These are phyloP conservation scores for Dyspetes luteomarginatus DNA, from an alignment of 2,888 invertebrate genomes.

Conservation along the genomic window DNA sequence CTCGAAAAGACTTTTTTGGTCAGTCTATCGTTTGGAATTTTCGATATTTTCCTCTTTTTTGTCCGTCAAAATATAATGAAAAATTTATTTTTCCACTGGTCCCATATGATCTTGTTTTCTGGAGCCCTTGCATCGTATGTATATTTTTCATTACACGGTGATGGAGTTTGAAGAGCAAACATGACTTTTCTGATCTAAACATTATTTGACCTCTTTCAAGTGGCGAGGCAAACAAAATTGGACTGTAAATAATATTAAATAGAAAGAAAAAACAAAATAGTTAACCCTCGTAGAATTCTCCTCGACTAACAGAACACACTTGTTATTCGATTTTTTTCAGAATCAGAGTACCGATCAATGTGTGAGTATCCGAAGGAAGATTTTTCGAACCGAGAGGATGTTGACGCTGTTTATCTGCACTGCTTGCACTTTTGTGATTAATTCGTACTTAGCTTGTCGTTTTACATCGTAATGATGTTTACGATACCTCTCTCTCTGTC, in stretches of 20 bases:
- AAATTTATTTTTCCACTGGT: no score
- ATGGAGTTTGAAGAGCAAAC: constrained; percentile 37
- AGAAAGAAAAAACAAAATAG: neutral
- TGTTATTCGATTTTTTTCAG: constrained; percentile 81
- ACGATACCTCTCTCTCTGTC: no score
- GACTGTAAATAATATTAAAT: neutral
- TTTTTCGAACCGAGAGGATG: constrained; percentile 73
- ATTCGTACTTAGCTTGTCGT: constrained; percentile 28
- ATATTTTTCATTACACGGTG: constrained; percentile 29
- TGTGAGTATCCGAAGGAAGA: constrained; percentile 84
- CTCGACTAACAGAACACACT: constrained; percentile 73
- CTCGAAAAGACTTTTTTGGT: no score
- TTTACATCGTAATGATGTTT: constrained; percentile 24
- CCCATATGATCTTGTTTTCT: neutral
- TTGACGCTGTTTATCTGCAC: constrained; percentile 77
- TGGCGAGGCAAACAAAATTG: neutral
- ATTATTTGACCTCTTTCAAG: neutral
- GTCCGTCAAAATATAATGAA: no score
- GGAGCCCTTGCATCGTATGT: neutral
- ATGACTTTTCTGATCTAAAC: neutral
- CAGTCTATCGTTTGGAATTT: neutral
- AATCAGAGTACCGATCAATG: constrained; percentile 83
- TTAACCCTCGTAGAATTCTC: constrained; percentile 33
- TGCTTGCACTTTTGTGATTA: constrained; percentile 74
- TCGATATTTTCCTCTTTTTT: no score